Evolutionary conservation across 2,797 vertebrate genomes (phyloP), one percentile per base, ranked within the genome.

Genomic region (Simalia tracyae): DNA sequence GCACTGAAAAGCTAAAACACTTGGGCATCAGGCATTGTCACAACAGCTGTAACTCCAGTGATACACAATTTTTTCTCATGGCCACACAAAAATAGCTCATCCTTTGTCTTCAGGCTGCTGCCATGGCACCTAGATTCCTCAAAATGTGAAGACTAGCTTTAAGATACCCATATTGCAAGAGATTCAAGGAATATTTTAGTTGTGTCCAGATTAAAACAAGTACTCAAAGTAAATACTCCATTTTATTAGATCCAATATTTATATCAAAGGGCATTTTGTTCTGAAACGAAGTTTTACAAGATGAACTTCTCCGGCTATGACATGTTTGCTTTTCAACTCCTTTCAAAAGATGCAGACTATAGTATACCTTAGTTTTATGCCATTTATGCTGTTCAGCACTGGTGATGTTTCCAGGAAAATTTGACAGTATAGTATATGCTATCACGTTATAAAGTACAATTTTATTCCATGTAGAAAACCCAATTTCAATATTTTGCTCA

Each of bases 381-480:
- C 17, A 26, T 63, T 54, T 60, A n/a, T 72, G 61, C 12, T 42
- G 60, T 50, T 28, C 59, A 11, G 57, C 60, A 72, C n/a, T 84
- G 36, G 6, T 84, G n/a, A 87, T 31, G 42, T 81, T 92, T 90
- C 14, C 24, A 87, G 59, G 15, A 14, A 63, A 31, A 42, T 19
- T 61, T 14, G 28, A 66, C 50, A 42, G 31, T 59, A 88, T 60
- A 87, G 22, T 36, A 10, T 90, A 64, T 64, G 28, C 68, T 90
- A 54, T 76, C 64, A 14, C 64, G 60, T 60, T 88, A 93, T 22
- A 81, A 88, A 93, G 60, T 61, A 66, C n/a, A 31, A 84, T 92
- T 93, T 87, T 87, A 92, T 60, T 57, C 24, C 60, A 88, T 46
- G 57, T 84, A 92, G 31, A 84, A 93, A 81, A 57, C 36, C 56